phyloP scores from a whole-genome alignment of 2,113 vertebrate species.

The Cryptotis parvus region DNA sequence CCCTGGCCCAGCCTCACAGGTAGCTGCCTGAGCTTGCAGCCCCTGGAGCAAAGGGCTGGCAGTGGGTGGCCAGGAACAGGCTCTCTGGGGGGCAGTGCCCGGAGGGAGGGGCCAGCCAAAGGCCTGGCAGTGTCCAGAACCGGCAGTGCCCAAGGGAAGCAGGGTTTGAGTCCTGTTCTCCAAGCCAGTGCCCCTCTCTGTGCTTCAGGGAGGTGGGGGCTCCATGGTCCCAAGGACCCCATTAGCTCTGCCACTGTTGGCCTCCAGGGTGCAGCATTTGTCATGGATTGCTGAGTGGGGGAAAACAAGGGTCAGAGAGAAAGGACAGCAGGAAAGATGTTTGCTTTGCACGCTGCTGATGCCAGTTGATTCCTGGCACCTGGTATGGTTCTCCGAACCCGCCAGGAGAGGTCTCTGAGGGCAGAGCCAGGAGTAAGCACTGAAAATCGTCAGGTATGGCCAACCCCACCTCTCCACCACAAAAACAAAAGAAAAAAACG shows the following conservation, averaged over 20 bases:
- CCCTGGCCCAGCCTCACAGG: background rate
- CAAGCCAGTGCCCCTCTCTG: background rate
- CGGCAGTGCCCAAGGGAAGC: background rate
- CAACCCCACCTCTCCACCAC: too few relatives aligned
- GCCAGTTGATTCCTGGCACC: too few relatives aligned
- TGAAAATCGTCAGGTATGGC: too few relatives aligned
- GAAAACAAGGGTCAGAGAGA: background rate
- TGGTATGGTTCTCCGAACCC: too few relatives aligned
- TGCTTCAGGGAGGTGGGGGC: background rate
- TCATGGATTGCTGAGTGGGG: too few relatives aligned
- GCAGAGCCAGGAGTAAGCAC: too few relatives aligned
- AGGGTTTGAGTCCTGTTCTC: background rate
- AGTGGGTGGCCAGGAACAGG: background rate
- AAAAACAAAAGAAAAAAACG: too few relatives aligned
- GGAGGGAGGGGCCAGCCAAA: background rate
- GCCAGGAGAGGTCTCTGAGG: too few relatives aligned
- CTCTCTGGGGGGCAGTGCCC: background rate
- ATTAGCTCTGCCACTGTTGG: background rate
- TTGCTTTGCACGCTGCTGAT: too few relatives aligned
- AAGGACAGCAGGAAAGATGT: background rate
- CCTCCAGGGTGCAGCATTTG: background rate
- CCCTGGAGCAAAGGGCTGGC: background rate
- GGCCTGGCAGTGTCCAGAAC: background rate
- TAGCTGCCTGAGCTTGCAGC: background rate
- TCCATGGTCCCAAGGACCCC: background rate